Conservation (phyloP, 2,113 vertebrate species). For the Muntiacus muntjak region DNA sequence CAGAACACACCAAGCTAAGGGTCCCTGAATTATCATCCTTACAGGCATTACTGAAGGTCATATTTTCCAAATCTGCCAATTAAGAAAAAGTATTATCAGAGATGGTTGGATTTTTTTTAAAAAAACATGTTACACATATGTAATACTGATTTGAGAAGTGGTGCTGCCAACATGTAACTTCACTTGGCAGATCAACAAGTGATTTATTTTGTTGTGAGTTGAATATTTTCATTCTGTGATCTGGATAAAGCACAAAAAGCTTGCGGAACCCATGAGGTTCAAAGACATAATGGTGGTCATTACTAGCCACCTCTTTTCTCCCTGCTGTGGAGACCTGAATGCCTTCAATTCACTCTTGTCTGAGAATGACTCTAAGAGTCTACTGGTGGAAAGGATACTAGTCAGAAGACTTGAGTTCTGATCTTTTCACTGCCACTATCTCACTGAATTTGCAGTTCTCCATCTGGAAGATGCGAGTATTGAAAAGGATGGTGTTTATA, state of each 20-base stretch:
- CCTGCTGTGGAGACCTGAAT: not conserved
- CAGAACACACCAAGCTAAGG: not conserved
- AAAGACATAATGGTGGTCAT: not conserved
- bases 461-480: not conserved
- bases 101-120: not conserved
- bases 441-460: not conserved
- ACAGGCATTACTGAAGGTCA: not conserved
- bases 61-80: not conserved
- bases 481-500: not conserved
- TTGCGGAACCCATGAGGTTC: not conserved
- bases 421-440: not conserved
- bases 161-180: not conserved
- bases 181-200: not conserved
- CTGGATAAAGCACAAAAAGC: not conserved
- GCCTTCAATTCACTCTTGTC: not conserved
- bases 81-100: not conserved
- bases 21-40: not conserved
- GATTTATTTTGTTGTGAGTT: not conserved
- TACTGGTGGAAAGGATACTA: not conserved
- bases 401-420: not conserved
- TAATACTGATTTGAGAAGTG: not conserved
- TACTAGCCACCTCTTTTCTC: not conserved
- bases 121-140: not conserved
- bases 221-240: not conserved
- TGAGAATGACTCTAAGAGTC: not conserved